A percentile compares a stretch with the other conserved stretches of the same genome.
Conservation (phyloP, 2,113 vertebrate species). For the Chunga burmeisteri region DNA sequence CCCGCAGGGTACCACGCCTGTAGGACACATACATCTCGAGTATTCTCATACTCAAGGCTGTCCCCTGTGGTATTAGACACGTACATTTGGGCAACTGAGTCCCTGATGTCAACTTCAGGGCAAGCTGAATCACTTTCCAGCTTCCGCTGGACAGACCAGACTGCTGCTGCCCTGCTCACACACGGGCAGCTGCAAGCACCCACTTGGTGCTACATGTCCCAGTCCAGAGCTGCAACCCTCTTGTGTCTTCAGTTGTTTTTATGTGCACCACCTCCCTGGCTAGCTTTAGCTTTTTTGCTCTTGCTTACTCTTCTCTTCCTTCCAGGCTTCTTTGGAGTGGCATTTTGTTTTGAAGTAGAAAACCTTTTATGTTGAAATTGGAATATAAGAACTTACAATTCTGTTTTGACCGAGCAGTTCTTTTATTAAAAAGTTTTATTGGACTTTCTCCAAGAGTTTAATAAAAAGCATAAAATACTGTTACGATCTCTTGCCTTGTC, state of each 20-base stretch:
- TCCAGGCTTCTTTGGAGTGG: background rate
- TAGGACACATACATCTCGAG: accelerated
- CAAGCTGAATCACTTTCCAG: background rate
- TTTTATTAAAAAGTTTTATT: background rate
- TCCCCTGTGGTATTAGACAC: accelerated
- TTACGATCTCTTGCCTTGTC: background rate
- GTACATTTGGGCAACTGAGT: background rate
- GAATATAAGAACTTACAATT: background rate
- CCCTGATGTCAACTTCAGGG: background rate
- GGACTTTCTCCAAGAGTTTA: background rate
- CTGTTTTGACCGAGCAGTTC: background rate
- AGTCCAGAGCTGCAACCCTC: background rate
- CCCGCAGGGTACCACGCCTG: background rate
- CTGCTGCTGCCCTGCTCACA: background rate
- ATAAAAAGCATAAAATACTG: background rate
- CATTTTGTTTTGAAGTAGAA: background rate
- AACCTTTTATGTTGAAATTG: background rate
- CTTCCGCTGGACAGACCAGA: background rate
- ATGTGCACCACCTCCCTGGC: background rate
- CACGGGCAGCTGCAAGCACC: background rate
- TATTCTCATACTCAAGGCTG: background rate
- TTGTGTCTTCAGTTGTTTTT: background rate
- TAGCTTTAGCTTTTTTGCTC: background rate
- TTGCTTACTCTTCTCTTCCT: background rate
- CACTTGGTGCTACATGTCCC: accelerated